Conservation (phyloP, 64 coral and sea anemone species). For the Exaiptasia diaphana region DNA sequence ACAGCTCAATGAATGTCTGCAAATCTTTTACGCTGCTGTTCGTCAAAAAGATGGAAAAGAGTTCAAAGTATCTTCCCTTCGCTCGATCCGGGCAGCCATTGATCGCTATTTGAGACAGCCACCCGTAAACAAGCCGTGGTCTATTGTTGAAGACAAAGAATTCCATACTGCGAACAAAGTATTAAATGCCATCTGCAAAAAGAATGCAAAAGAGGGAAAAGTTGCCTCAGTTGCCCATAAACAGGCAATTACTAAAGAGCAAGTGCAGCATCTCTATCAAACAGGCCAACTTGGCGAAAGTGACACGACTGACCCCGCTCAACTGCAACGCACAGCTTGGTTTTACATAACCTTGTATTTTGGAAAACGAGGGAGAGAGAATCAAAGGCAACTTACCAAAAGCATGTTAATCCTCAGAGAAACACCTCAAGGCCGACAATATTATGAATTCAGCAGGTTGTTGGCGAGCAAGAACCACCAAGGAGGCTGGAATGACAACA, state of each 20-base stretch:
- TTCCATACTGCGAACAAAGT: constrained; percentile 38
- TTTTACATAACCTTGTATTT: constrained; percentile 55
- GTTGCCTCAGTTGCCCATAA: not conserved
- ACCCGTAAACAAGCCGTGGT: constrained; percentile 37
- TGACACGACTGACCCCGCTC: not conserved
- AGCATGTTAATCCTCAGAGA: constrained; percentile 23
- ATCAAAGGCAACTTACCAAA: constrained; percentile 40
- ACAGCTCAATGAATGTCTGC: constrained; percentile 18
- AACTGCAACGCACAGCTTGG: constrained; percentile 9
- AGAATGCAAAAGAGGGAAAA: constrained; percentile 21
- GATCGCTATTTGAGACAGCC: constrained; percentile 35
- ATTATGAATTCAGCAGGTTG: constrained; percentile 30
- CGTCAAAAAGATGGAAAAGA: constrained; percentile 5
- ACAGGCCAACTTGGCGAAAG: constrained; percentile 8
- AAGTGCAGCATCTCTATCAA: constrained; percentile 1
- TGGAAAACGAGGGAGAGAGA: constrained; percentile 51
- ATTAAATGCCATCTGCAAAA: constrained; percentile 48
- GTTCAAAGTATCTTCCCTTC: constrained; percentile 22
- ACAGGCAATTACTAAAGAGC: constrained; percentile 45
- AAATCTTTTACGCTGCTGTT: constrained; percentile 12
- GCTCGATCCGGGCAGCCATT: constrained; percentile 1
- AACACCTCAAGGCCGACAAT: not conserved
- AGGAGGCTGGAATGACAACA: constrained; percentile 1
- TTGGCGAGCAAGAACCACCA: constrained; percentile 34
- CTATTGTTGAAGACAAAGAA: constrained; percentile 16